Conservation (phyloP, 2,113 vertebrate genomes). For the Oriolus oriolus region DNA sequence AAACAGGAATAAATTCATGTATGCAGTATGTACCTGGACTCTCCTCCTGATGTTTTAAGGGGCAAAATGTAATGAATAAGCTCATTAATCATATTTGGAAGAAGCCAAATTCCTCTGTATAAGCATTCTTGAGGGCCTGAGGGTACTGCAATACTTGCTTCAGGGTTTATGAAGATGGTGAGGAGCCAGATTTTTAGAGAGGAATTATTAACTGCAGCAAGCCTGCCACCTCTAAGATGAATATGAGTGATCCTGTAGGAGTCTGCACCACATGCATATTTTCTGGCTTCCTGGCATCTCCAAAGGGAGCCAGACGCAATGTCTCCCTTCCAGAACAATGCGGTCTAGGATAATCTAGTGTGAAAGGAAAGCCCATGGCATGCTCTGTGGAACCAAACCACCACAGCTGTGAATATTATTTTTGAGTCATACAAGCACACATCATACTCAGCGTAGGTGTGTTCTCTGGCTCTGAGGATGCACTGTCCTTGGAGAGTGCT, state of each 20-base stretch:
- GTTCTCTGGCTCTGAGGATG: background rate
- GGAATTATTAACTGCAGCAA: conserved; percentile 17
- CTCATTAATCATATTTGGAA: background rate
- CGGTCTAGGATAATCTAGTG: background rate
- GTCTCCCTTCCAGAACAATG: conserved; percentile 15
- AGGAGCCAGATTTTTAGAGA: conserved; percentile 24
- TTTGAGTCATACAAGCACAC: conserved; percentile 1
- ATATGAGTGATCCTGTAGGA: background rate
- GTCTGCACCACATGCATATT: background rate
- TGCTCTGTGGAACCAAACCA: background rate
- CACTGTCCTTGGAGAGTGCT: background rate
- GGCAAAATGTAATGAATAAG: background rate
- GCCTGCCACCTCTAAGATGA: background rate
- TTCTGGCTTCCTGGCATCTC: background rate
- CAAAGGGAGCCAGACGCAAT: background rate
- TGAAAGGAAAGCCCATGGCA: conserved; percentile 1
- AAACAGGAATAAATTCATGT: background rate
- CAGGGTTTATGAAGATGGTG: conserved; percentile 5
- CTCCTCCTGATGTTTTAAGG: background rate
- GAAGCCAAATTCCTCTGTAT: background rate
- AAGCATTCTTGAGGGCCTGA: background rate
- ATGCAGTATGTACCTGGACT: background rate
- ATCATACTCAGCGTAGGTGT: background rate
- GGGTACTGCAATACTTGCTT: background rate
- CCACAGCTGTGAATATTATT: conserved; percentile 32